Evolutionary conservation across 2,797 vertebrate species (phyloP).

Genomic region (Podarcis lilfordi): DNA sequence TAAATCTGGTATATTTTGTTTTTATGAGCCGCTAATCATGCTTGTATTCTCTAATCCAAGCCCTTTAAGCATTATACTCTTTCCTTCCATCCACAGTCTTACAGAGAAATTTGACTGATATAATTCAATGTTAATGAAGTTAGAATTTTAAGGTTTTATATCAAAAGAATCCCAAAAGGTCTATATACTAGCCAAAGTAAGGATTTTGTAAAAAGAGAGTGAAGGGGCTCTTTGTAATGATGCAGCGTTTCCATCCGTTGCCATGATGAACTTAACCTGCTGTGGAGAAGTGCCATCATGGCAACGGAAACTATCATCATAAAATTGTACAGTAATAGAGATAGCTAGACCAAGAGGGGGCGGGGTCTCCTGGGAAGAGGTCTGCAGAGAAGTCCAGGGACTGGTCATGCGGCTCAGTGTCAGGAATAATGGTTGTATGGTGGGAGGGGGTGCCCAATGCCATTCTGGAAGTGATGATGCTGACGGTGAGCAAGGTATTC

Average conservation of each 20-base stretch:
- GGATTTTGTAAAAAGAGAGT: neutral
- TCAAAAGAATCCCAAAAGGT: conserved; percentile 78
- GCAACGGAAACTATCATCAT: conserved; percentile 99
- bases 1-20: conserved; percentile 72
- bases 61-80: conserved; percentile 65
- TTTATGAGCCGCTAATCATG: conserved; percentile 62
- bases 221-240: conserved; percentile 80
- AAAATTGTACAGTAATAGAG: conserved; percentile 99
- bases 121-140: conserved; percentile 74
- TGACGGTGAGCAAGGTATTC: conserved; percentile 99
- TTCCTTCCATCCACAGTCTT: conserved; percentile 95
- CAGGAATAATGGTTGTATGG: conserved; percentile 99
- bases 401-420: conserved; percentile 99
- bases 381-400: conserved; percentile 98
- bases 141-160: conserved; percentile 74
- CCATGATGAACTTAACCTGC: conserved; percentile 85
- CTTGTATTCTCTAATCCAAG: conserved; percentile 59
- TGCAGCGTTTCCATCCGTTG: conserved; percentile 93
- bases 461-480: conserved; percentile 99
- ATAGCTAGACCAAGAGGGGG: conserved; percentile 99
- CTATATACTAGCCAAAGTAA: conserved; percentile 83
- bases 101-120: conserved; percentile 88
- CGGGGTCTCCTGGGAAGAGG: conserved; percentile 98
- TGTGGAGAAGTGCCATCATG: conserved; percentile 76
- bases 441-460: conserved; percentile 98